phyloP scores from a whole-genome alignment of 2,113 vertebrate species.

The Zeus faber region DNA sequence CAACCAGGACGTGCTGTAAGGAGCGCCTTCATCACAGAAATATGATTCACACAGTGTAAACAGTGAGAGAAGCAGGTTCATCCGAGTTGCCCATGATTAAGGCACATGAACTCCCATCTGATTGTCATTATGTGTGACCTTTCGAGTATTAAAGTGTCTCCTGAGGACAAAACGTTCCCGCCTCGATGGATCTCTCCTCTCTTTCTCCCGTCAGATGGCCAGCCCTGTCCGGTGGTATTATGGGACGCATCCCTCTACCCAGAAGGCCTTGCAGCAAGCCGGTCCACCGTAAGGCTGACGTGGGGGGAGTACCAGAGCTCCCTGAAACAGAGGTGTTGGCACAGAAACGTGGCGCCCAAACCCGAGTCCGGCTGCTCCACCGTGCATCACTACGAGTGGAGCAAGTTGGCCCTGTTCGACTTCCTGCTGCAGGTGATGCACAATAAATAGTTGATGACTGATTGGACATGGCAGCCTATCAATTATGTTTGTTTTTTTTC shows the following conservation, averaged over 20 bases:
- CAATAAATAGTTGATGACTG: too few relatives aligned
- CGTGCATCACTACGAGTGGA: conserved; percentile 91
- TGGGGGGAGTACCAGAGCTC: conserved; percentile 87
- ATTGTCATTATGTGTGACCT: too few relatives aligned
- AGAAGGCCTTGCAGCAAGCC: conserved; percentile 69
- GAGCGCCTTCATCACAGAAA: too few relatives aligned
- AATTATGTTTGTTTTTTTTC: too few relatives aligned
- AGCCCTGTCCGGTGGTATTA: conserved; percentile 79
- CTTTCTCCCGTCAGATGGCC: conserved; percentile 69
- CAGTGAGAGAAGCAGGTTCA: too few relatives aligned
- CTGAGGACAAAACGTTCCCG: too few relatives aligned
- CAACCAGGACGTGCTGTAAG: too few relatives aligned
- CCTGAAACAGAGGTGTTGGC: conserved; percentile 88
- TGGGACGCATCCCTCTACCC: conserved; percentile 84
- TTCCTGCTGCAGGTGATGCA: conserved; percentile 92
- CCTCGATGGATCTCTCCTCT: conserved; percentile 3
- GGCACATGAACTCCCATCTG: too few relatives aligned
- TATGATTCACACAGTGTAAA: too few relatives aligned
- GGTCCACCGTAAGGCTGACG: conserved; percentile 77
- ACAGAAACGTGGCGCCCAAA: conserved; percentile 80
- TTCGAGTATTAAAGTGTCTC: too few relatives aligned
- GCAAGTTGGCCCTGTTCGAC: conserved; percentile 92
- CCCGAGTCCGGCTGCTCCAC: conserved; percentile 81
- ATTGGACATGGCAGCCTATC: too few relatives aligned
- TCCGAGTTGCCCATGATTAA: too few relatives aligned